These are phyloP conservation scores for Eurystomus gularis DNA, from an alignment of 2,113 vertebrate genomes.

Conservation along the genomic window DNA sequence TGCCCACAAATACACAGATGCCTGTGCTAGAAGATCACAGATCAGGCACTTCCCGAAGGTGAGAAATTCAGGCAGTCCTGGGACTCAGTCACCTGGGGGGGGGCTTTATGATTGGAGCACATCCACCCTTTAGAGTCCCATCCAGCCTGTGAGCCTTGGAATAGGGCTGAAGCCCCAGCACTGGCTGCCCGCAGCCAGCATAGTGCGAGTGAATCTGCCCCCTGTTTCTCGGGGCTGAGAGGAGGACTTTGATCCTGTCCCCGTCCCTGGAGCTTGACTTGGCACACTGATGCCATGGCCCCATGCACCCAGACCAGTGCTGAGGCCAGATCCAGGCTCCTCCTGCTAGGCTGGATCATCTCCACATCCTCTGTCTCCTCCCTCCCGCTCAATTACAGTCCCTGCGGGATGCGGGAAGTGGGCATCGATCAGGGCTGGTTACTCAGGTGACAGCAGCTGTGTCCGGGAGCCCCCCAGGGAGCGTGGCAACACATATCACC, in stretches of 20 bases:
- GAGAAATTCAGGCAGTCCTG: background rate
- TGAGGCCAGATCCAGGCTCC: background rate
- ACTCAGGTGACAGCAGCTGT: slow-evolving; percentile 62
- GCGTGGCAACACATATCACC: background rate
- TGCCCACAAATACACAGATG: background rate
- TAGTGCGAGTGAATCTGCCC: rapidly evolving
- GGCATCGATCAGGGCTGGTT: slow-evolving; percentile 39
- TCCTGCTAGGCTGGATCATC: background rate
- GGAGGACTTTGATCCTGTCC: rapidly evolving
- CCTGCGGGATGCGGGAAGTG: background rate
- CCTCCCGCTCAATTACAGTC: slow-evolving; percentile 17
- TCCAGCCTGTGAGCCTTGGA: background rate
- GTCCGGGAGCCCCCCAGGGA: background rate
- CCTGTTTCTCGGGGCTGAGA: background rate
- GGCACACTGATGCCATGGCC: rapidly evolving
- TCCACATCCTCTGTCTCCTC: background rate
- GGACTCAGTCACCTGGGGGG: too few relatives aligned
- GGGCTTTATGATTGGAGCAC: background rate
- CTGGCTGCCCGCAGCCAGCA: background rate
- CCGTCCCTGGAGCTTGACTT: background rate
- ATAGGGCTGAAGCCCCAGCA: rapidly evolving
- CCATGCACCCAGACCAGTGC: rapidly evolving
- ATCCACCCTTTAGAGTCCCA: background rate
- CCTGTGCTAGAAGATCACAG: background rate
- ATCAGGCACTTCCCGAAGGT: background rate